Evolutionary conservation across 2,888 invertebrate genomes (phyloP).

Genomic region (Lymantria monacha): DNA sequence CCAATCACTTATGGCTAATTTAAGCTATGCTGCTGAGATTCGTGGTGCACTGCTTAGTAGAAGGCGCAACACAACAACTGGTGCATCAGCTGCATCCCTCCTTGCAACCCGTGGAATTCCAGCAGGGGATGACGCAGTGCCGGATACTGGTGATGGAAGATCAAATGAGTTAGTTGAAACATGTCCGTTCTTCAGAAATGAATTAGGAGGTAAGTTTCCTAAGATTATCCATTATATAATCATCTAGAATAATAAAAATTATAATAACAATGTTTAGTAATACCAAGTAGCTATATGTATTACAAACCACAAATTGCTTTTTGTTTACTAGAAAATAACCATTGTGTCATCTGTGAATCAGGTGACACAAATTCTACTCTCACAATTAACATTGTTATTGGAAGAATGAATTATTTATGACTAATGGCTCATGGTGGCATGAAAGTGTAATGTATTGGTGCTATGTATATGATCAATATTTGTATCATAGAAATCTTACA

Average conservation of each 20-base stretch:
- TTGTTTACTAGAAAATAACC: constrained; percentile 33
- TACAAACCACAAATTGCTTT: constrained; percentile 13
- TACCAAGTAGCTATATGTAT: not conserved
- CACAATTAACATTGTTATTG: constrained; percentile 49
- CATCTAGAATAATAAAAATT: not conserved
- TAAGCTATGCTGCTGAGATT: constrained; percentile 87
- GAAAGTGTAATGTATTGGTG: too few relatives aligned
- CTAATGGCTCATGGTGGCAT: constrained; percentile 19
- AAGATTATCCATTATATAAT: not conserved
- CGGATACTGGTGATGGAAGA: constrained; percentile 90
- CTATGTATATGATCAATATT: too few relatives aligned
- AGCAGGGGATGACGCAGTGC: constrained; percentile 80
- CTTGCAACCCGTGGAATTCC: constrained; percentile 84
- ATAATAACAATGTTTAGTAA: too few relatives aligned
- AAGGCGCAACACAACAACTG: constrained; percentile 91
- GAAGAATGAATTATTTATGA: constrained; percentile 37
- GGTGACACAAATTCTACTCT: constrained; percentile 57
- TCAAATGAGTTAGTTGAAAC: constrained; percentile 91
- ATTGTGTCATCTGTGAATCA: constrained; percentile 59
- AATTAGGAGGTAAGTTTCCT: constrained; percentile 86
- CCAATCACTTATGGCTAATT: constrained; percentile 93
- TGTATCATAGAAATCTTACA: too few relatives aligned
- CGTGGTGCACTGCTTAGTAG: constrained; percentile 86
- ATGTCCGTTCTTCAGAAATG: constrained; percentile 97
- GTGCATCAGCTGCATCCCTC: constrained; percentile 94